Percentiles rank a stretch among this genome's conserved stretches.
Conservation (phyloP, 2,797 vertebrate genomes). For the Lates japonicus region DNA sequence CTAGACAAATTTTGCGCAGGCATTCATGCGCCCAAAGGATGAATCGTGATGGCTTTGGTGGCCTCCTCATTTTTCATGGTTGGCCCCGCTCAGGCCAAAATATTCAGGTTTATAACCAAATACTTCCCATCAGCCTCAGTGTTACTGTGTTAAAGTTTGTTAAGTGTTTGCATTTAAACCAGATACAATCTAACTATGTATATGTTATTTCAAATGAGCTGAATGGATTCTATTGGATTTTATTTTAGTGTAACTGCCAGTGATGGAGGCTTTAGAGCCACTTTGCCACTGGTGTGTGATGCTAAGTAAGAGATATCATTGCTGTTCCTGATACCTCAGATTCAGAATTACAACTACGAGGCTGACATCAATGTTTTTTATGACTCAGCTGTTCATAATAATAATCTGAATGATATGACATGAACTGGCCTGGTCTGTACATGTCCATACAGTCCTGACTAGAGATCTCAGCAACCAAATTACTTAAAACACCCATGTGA, state of each 20-base stretch:
- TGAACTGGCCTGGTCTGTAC: neutral
- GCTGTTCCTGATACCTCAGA: neutral
- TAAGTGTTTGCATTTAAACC: too few relatives aligned
- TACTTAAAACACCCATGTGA: too few relatives aligned
- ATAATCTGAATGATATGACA: neutral
- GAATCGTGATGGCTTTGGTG: neutral
- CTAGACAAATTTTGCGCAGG: neutral
- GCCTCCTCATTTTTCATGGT: conserved; percentile 15
- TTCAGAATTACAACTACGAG: too few relatives aligned
- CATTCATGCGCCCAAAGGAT: conserved; percentile 27
- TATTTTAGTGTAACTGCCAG: neutral
- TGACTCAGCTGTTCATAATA: neutral
- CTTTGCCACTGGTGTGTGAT: neutral
- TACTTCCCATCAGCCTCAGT: too few relatives aligned
- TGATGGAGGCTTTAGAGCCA: neutral
- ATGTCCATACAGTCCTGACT: too few relatives aligned
- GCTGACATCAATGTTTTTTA: neutral
- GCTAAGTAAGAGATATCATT: neutral
- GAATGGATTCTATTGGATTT: neutral
- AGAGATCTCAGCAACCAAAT: neutral
- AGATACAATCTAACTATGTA: neutral
- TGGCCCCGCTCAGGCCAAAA: too few relatives aligned
- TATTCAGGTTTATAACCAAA: too few relatives aligned
- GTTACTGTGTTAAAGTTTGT: too few relatives aligned
- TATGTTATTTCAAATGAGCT: neutral